phyloP scores from a whole-genome alignment of 2,888 invertebrate species.

The Germaria angustata region DNA sequence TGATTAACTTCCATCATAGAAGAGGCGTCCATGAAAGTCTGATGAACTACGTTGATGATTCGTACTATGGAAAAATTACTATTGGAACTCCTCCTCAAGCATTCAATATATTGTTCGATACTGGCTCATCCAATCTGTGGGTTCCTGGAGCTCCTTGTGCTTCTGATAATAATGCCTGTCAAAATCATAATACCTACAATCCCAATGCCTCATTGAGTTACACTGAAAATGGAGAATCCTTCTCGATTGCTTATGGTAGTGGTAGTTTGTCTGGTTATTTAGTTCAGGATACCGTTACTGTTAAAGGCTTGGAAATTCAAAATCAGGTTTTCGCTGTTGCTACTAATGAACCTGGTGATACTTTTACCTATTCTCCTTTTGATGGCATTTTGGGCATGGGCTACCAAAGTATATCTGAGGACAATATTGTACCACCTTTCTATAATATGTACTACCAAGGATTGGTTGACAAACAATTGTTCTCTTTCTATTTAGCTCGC shows the following conservation, averaged over 20 bases:
- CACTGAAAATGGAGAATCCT: slow-evolving; percentile 90
- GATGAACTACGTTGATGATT: slow-evolving; percentile 92
- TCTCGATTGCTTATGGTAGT: slow-evolving; percentile 95
- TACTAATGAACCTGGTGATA: slow-evolving; percentile 92
- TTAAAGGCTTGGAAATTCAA: slow-evolving; percentile 85
- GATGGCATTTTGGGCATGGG: slow-evolving; percentile 98
- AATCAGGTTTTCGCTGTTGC: slow-evolving; percentile 97
- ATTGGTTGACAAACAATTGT: slow-evolving; percentile 85
- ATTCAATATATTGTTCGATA: slow-evolving; percentile 98
- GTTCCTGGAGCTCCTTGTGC: slow-evolving; percentile 97
- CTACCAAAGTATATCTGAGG: slow-evolving; percentile 91
- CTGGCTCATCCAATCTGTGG: slow-evolving; percentile 95
- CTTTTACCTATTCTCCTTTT: slow-evolving; percentile 97
- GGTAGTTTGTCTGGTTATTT: slow-evolving; percentile 97
- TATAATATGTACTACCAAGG: slow-evolving; percentile 92
- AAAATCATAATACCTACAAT: slow-evolving; percentile 97
- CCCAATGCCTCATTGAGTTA: slow-evolving; percentile 90
- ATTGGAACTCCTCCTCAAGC: slow-evolving; percentile 95
- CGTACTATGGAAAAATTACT: slow-evolving; percentile 94
- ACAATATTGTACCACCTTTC: slow-evolving; percentile 93
- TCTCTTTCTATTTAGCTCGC: slow-evolving; percentile 94
- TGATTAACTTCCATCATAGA: not conserved
- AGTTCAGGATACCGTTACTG: slow-evolving; percentile 90
- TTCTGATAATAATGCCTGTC: slow-evolving; percentile 93
- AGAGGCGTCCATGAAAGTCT: slow-evolving; percentile 39